phyloP scores from a whole-genome alignment of 2,888 invertebrate species.

The Drepanosiphum platanoidis region DNA sequence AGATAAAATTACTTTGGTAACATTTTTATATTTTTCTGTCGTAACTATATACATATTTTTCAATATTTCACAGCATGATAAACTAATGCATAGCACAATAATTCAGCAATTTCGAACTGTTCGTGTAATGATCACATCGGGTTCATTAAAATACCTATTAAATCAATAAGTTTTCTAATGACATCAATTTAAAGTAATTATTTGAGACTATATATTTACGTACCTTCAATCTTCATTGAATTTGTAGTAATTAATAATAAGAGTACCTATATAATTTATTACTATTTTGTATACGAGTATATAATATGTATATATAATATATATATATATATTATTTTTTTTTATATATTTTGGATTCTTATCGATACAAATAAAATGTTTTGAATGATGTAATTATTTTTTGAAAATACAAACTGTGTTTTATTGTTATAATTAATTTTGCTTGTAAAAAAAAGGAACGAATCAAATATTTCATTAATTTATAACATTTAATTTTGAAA shows the following conservation, averaged over 20 bases:
- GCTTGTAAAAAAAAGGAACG: too few relatives aligned
- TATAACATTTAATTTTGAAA: neutral
- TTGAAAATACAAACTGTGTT: neutral
- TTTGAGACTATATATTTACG: neutral
- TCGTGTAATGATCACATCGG: slow-evolving; percentile 10
- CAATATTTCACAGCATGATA: neutral
- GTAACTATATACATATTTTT: neutral
- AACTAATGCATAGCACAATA: neutral
- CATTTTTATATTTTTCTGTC: neutral
- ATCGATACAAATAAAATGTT: neutral
- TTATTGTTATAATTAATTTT: neutral
- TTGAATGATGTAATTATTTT: neutral
- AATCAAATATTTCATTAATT: too few relatives aligned
- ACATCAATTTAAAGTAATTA: slow-evolving; percentile 31
- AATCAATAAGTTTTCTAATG: slow-evolving; percentile 25
- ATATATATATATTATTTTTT: neutral
- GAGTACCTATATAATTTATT: too few relatives aligned
- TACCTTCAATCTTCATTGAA: too few relatives aligned
- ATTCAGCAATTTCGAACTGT: neutral
- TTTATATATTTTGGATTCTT: neutral
- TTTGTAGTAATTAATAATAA: too few relatives aligned
- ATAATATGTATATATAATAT: too few relatives aligned
- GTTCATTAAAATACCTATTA: slow-evolving; percentile 37
- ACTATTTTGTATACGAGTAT: too few relatives aligned
- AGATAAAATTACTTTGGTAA: neutral